These are phyloP conservation scores for Crocallis elinguaria DNA, from an alignment of 2,888 invertebrate species.

Conservation along the genomic window DNA sequence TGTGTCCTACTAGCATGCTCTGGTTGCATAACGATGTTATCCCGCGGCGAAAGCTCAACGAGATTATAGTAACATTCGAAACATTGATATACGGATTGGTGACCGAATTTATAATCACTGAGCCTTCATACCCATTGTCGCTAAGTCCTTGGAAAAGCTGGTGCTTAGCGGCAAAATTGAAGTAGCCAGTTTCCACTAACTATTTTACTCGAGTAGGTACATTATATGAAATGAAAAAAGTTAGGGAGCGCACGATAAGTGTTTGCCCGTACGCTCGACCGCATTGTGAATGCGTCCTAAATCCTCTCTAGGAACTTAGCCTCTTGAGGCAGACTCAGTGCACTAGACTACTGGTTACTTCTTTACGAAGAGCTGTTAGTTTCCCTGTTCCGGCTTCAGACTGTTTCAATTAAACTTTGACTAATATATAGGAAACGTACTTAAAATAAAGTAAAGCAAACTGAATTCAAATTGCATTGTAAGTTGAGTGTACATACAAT, in stretches of 20 bases:
- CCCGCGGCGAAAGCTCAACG: too few relatives aligned
- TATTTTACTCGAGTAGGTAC: conserved; percentile 35
- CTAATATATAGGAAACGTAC: too few relatives aligned
- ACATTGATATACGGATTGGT: too few relatives aligned
- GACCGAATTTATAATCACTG: too few relatives aligned
- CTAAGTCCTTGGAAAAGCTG: too few relatives aligned
- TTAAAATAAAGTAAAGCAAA: too few relatives aligned
- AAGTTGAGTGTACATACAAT: too few relatives aligned
- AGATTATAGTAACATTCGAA: too few relatives aligned
- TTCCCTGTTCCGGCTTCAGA: background rate
- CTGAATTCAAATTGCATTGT: too few relatives aligned
- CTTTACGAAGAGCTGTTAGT: conserved; percentile 1
- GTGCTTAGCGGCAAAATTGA: conserved; percentile 2
- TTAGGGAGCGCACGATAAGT: conserved; percentile 49
- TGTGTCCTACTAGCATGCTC: too few relatives aligned
- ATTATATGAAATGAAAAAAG: conserved; percentile 67
- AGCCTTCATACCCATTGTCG: too few relatives aligned
- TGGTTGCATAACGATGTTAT: too few relatives aligned
- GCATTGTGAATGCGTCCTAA: conserved; percentile 49
- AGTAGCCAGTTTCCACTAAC: conserved; percentile 8
- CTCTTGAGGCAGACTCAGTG: conserved; percentile 40
- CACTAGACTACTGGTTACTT: conserved; percentile 12
- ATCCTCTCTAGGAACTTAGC: conserved; percentile 50
- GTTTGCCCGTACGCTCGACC: conserved; percentile 57
- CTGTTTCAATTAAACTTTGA: background rate